Percentiles rank a stretch among this genome's conserved stretches.
Conservation (phyloP, 2,888 invertebrate species). For the Antitype chi region DNA sequence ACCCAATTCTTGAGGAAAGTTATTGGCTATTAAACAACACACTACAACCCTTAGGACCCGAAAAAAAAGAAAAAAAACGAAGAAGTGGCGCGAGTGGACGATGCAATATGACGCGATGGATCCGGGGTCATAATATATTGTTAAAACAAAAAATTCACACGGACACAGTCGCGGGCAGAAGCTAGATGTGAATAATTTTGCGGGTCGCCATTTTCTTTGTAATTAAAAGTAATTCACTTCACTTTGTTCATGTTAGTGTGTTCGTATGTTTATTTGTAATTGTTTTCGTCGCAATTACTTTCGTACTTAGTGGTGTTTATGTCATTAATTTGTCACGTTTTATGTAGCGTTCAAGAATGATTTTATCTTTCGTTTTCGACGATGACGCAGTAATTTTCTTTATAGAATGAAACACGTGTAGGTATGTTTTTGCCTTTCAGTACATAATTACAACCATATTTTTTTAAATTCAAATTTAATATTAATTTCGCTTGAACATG, state of each 20-base stretch:
- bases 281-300: slow-evolving; percentile 46
- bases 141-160: not conserved
- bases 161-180: too few relatives aligned
- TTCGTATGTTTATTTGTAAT: slow-evolving; percentile 55
- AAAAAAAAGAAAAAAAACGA: not conserved
- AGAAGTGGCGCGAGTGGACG: not conserved
- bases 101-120: not conserved
- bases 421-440: not conserved
- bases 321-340: slow-evolving; percentile 42
- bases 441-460: not conserved
- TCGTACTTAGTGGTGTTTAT: slow-evolving; percentile 18
- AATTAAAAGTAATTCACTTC: slow-evolving; percentile 72
- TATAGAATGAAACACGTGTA: not conserved
- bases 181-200: slow-evolving; percentile 60
- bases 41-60: too few relatives aligned
- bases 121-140: too few relatives aligned
- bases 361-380: slow-evolving; percentile 31
- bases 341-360: slow-evolving; percentile 15
- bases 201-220: slow-evolving; percentile 69
- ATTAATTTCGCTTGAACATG: too few relatives aligned
- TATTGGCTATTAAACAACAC: not conserved
- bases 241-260: slow-evolving; percentile 53
- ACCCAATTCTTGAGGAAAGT: too few relatives aligned
- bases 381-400: not conserved
- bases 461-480: too few relatives aligned